Percentiles rank a stretch among this genome's conserved stretches.
Conservation (phyloP, 2,888 invertebrate species). For the Stictocephala bisonia region DNA sequence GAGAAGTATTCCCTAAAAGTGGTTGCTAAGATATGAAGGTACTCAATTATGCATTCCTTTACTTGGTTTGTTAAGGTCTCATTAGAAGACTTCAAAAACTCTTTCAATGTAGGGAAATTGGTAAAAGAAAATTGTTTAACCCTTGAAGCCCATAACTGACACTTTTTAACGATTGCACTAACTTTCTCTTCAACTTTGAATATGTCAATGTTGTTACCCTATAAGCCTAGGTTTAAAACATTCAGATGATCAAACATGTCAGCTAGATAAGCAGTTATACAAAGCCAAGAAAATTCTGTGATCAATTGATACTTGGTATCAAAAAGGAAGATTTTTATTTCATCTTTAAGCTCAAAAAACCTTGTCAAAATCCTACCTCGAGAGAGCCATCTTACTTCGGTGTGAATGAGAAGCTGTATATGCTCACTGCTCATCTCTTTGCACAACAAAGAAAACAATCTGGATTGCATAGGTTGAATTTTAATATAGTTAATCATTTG, state of each 20-base stretch:
- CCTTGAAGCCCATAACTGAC: neutral
- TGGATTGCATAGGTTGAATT: slow-evolving; percentile 45
- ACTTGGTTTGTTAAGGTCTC: too few species aligned
- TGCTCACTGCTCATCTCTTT: slow-evolving; percentile 51
- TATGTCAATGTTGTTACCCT: slow-evolving; percentile 42
- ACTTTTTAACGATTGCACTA: slow-evolving; percentile 22
- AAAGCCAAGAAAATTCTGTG: slow-evolving; percentile 45
- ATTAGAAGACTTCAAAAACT: too few species aligned
- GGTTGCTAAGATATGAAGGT: too few species aligned
- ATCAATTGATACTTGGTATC: slow-evolving; percentile 34
- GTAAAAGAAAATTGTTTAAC: too few species aligned
- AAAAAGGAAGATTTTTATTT: slow-evolving; percentile 48
- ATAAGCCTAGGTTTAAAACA: slow-evolving; percentile 48
- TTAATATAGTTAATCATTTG: slow-evolving; percentile 49
- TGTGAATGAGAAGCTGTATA: slow-evolving; percentile 52
- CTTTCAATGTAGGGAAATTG: too few species aligned
- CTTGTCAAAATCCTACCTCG: slow-evolving; percentile 50
- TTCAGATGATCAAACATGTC: slow-evolving; percentile 53
- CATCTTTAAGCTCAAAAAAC: slow-evolving; percentile 51
- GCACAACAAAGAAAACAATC: slow-evolving; percentile 48
- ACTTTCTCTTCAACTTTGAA: slow-evolving; percentile 31
- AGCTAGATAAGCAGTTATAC: slow-evolving; percentile 49
- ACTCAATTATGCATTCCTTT: too few species aligned
- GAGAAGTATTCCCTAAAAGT: too few species aligned
- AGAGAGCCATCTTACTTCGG: slow-evolving; percentile 52